These are phyloP conservation scores for Meloidogyne chitwoodi DNA, from an alignment of 1,140 invertebrate species.

Conservation along the genomic window DNA sequence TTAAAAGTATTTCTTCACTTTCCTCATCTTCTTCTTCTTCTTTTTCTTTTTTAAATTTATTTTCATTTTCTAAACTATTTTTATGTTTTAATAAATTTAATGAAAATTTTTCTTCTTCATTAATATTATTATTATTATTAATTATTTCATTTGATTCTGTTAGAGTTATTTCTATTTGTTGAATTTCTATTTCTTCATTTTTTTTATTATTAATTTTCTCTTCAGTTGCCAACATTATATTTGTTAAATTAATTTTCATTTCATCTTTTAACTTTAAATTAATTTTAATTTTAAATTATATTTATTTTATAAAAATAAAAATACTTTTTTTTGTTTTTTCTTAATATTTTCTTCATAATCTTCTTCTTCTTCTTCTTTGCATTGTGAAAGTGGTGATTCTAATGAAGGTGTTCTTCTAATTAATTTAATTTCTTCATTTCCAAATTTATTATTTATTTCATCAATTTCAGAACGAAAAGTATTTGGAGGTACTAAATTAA, in stretches of 20 bases:
- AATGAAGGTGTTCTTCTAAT: not conserved
- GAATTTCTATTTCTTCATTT: not conserved
- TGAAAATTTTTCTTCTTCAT: slow-evolving; percentile 7
- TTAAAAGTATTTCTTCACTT: not conserved
- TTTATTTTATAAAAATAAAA: too few species aligned
- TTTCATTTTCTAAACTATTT: slow-evolving; percentile 2
- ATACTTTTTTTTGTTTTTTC: not conserved
- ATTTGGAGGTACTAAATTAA: not conserved
- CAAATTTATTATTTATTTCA: not conserved
- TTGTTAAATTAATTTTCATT: not conserved
- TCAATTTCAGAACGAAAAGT: not conserved
- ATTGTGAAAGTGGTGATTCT: not conserved
- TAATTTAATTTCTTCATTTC: not conserved
- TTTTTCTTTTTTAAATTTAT: not conserved
- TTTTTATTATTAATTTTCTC: not conserved
- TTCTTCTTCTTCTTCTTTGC: not conserved
- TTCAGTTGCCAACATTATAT: not conserved
- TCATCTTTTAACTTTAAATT: too few species aligned
- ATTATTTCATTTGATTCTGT: not conserved
- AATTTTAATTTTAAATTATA: too few species aligned
- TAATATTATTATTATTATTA: not conserved
- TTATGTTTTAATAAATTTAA: slow-evolving; percentile 1
- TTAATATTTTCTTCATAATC: not conserved
- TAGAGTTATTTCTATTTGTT: not conserved
- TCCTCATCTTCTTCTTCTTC: not conserved